Evolutionary conservation across 2,888 invertebrate genomes (phyloP).

Genomic region (Melangyna quadrimaculata): DNA sequence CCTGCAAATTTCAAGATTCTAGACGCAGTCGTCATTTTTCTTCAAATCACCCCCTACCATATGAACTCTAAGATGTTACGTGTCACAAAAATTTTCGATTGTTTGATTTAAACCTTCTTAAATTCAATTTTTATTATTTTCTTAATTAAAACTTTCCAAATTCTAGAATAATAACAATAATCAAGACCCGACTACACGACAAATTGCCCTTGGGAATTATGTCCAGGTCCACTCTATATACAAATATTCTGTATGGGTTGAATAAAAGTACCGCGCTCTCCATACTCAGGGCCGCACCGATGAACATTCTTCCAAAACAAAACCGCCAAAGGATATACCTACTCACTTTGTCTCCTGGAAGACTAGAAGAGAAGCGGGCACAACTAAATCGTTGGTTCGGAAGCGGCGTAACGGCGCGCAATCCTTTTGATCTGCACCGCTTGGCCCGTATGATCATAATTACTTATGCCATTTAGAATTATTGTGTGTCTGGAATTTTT

Average conservation of each 20-base stretch:
- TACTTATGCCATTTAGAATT: slow-evolving; percentile 65
- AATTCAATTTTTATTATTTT: neutral
- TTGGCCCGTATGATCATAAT: slow-evolving; percentile 53
- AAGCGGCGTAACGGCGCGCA: neutral
- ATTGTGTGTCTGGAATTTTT: slow-evolving; percentile 44
- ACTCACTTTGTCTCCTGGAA: neutral
- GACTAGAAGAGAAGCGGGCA: slow-evolving; percentile 33
- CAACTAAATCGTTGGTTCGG: slow-evolving; percentile 1
- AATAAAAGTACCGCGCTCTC: slow-evolving; percentile 41
- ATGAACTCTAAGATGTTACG: no score
- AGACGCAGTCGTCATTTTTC: no score
- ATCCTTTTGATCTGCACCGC: slow-evolving; percentile 56
- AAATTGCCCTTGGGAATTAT: slow-evolving; percentile 58
- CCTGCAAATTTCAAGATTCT: no score
- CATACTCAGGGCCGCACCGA: neutral
- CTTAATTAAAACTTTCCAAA: slow-evolving; percentile 43
- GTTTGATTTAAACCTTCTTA: neutral
- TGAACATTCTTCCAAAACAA: neutral
- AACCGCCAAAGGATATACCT: slow-evolving; percentile 5
- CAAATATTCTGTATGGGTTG: slow-evolving; percentile 20
- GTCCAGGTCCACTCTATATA: neutral
- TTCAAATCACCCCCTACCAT: no score
- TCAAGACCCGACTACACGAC: neutral
- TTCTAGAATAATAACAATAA: slow-evolving; percentile 56
- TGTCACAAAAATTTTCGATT: neutral